phyloP scores from a whole-genome alignment of 2,797 vertebrate species.

The Chelonia mydas region DNA sequence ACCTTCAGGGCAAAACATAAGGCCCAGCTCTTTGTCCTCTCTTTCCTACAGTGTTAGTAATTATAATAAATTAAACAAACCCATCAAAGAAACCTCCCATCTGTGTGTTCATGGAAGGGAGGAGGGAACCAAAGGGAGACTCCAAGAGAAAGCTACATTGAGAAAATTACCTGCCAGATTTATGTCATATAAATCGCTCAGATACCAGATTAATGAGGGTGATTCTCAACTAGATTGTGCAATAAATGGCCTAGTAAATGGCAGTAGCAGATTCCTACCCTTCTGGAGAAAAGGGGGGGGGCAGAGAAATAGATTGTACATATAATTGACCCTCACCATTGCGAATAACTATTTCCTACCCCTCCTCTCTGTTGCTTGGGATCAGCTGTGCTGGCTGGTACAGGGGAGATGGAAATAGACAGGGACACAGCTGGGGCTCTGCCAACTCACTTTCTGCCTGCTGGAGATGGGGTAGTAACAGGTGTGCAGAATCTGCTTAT shows the following conservation, averaged over 20 bases:
- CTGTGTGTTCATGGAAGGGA: background rate
- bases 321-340: too few relatives aligned
- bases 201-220: background rate
- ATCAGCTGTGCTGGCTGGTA: background rate
- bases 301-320: too few relatives aligned
- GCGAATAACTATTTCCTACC: background rate
- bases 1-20: background rate
- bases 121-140: background rate
- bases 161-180: background rate
- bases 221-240: background rate
- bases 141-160: background rate
- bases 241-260: background rate
- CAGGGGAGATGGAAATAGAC: background rate
- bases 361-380: background rate
- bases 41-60: background rate
- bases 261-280: background rate
- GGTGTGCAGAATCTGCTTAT: background rate
- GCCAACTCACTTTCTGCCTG: background rate
- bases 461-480: background rate
- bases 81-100: background rate
- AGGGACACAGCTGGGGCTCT: background rate
- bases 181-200: background rate
- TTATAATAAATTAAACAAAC: background rate
- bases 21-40: background rate
- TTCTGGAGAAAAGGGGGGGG: background rate